Conservation (phyloP, 2,113 vertebrate species). For the Coptodon rendalli region DNA sequence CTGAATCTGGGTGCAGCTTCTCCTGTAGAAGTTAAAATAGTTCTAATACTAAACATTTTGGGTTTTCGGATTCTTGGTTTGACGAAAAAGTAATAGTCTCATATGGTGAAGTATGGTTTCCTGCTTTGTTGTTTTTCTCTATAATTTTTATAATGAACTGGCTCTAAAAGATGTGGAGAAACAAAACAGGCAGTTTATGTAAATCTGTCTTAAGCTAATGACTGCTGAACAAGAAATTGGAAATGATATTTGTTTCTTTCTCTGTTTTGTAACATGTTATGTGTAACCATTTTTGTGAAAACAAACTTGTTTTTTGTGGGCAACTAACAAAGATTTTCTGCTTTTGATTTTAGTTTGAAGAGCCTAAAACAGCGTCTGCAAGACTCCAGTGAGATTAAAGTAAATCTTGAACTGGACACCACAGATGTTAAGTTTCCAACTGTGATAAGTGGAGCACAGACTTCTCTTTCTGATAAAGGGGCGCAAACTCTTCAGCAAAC, state of each 20-base stretch:
- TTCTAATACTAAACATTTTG: not conserved
- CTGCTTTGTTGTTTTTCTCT: not conserved
- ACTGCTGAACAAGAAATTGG: not conserved
- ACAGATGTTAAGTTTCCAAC: rapidly evolving
- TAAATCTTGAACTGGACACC: not conserved
- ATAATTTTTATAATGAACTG: not conserved
- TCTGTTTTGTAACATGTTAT: not conserved
- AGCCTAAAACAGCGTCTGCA: not conserved
- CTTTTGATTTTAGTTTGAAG: constrained; percentile 17
- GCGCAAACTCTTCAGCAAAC: not conserved
- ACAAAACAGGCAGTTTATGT: not conserved
- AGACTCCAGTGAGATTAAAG: not conserved
- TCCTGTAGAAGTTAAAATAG: not conserved
- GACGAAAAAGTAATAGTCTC: not conserved
- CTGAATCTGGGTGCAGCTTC: not conserved
- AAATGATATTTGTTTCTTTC: not conserved
- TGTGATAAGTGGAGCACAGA: not conserved
- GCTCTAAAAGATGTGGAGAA: not conserved
- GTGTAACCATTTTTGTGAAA: not conserved
- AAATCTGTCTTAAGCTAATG: not conserved
- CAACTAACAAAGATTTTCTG: not conserved
- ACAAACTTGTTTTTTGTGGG: not conserved
- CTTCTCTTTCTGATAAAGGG: not conserved
- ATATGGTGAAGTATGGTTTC: not conserved
- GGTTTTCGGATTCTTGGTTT: not conserved